Conservation (phyloP, 2,113 vertebrate species). For the Cygnus buccinator region DNA sequence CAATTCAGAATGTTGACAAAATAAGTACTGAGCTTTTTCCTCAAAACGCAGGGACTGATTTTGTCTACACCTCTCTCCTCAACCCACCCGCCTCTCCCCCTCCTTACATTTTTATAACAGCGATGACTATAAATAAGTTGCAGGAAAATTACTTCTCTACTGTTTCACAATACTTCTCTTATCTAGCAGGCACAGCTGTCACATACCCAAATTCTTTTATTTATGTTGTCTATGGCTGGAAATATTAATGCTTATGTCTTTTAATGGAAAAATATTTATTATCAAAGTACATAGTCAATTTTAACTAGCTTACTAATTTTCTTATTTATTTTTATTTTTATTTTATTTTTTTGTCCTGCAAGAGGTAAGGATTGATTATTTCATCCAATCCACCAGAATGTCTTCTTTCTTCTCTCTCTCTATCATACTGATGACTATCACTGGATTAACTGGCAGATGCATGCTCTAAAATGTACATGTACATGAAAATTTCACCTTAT, state of each 20-base stretch:
- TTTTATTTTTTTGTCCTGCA: not conserved
- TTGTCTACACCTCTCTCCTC: not conserved
- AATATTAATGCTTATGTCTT: slow-evolving; percentile 50
- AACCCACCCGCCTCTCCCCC: not conserved
- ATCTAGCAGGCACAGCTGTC: slow-evolving; percentile 76
- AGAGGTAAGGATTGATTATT: slow-evolving; percentile 2
- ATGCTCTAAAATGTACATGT: not conserved
- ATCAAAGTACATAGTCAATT: slow-evolving; percentile 47
- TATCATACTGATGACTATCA: not conserved
- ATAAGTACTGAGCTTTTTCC: slow-evolving; percentile 48
- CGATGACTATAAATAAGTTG: slow-evolving; percentile 70
- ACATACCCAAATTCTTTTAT: slow-evolving; percentile 58
- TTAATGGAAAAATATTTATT: slow-evolving; percentile 33
- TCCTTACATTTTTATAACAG: not conserved
- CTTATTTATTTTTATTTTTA: too few species aligned
- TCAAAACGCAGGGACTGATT: slow-evolving; percentile 20
- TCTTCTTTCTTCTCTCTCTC: not conserved
- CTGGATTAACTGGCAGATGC: not conserved
- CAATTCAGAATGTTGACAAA: slow-evolving; percentile 53
- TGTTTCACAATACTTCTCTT: slow-evolving; percentile 71
- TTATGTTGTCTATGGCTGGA: slow-evolving; percentile 52
- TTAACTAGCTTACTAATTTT: slow-evolving; percentile 22
- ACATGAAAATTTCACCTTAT: not conserved
- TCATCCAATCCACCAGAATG: not conserved
- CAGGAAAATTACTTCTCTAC: slow-evolving; percentile 71